phyloP scores from a whole-genome alignment of 2,888 invertebrate species.

The Leptinotarsa rubiginosa region DNA sequence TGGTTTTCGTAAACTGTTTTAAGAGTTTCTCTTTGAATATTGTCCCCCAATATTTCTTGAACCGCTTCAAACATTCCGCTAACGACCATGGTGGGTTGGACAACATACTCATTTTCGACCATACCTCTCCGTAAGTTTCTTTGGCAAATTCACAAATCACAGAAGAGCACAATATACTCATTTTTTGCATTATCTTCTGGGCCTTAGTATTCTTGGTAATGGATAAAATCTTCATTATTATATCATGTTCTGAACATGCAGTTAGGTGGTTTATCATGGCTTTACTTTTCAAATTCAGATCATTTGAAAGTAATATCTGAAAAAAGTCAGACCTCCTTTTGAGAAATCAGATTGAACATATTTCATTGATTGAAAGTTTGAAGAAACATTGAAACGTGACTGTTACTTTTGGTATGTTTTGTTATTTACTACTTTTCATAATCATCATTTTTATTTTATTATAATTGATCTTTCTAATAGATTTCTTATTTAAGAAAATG shows the following conservation, averaged over 20 bases:
- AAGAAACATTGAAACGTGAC: no score
- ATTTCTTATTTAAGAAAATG: no score
- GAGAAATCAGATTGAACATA: no score
- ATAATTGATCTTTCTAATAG: no score
- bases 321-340: slow-evolving; percentile 40
- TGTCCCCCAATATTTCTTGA: slow-evolving; percentile 73
- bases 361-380: no score
- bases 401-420: no score
- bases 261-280: slow-evolving; percentile 68
- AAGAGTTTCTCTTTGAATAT: slow-evolving; percentile 68
- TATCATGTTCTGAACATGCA: slow-evolving; percentile 54
- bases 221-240: slow-evolving; percentile 49
- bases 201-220: slow-evolving; percentile 44
- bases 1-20: slow-evolving; percentile 58
- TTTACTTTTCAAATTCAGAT: slow-evolving; percentile 72
- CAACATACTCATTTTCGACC: slow-evolving; percentile 69
- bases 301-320: slow-evolving; percentile 72
- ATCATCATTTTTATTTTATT: no score
- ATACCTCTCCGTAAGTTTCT: slow-evolving; percentile 69
- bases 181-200: slow-evolving; percentile 51
- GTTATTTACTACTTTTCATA: no score
- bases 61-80: slow-evolving; percentile 67
- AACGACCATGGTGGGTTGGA: slow-evolving; percentile 69
- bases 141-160: slow-evolving; percentile 70
- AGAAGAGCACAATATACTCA: slow-evolving; percentile 55